These are phyloP conservation scores for Tachycineta bicolor DNA, from an alignment of 2,113 vertebrate genomes.

Conservation along the genomic window DNA sequence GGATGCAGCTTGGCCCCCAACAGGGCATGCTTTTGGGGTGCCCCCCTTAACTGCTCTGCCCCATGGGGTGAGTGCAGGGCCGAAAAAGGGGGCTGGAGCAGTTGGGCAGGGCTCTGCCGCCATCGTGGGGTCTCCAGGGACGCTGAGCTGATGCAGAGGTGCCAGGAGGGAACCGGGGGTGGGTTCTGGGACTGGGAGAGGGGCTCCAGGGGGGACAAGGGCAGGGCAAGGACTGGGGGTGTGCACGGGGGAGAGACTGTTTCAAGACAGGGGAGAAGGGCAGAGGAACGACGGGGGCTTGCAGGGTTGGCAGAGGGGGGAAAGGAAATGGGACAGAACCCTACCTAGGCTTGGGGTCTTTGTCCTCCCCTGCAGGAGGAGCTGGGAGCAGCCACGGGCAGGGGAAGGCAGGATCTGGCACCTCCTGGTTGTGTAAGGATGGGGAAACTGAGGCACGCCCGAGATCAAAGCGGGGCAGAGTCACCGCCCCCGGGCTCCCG, in stretches of 20 bases:
- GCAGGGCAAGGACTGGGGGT: no score
- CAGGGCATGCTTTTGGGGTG: rapidly evolving
- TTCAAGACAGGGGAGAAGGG: no score
- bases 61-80: background rate
- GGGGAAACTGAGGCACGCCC: background rate
- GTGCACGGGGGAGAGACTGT: no score
- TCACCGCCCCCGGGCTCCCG: no score
- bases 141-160: no score
- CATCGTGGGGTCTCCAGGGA: no score
- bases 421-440: background rate
- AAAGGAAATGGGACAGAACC: background rate
- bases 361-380: background rate
- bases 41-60: no score
- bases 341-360: rapidly evolving
- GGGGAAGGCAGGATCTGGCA: background rate
- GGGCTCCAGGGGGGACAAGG: no score
- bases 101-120: background rate
- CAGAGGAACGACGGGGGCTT: no score
- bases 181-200: no score
- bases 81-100: background rate
- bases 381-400: background rate
- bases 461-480: background rate
- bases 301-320: background rate
- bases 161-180: no score
- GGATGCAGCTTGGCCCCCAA: background rate